Percentiles rank a stretch among this genome's conserved stretches.
These are phyloP conservation scores for Dromiciops gliroides DNA, from an alignment of 2,113 vertebrate genomes.

Conservation along the genomic window DNA sequence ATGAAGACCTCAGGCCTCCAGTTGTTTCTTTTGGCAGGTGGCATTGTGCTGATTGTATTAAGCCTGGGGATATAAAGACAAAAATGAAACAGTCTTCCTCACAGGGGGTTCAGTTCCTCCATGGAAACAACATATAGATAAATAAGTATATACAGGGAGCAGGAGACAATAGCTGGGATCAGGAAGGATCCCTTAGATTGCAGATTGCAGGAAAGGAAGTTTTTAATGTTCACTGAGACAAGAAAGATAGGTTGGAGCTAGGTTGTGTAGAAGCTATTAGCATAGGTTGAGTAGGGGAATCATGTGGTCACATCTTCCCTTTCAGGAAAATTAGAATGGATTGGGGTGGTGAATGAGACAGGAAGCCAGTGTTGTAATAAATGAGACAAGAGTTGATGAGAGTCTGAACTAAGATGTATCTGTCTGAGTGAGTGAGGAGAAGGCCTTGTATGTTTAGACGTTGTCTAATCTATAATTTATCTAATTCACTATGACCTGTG, in stretches of 20 bases:
- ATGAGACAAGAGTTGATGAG: not conserved
- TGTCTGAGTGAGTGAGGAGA: not conserved
- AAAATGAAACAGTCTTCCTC: not conserved
- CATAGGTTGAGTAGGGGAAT: not conserved
- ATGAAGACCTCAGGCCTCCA: not conserved
- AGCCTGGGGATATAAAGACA: not conserved
- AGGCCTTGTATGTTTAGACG: not conserved
- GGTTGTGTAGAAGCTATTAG: not conserved
- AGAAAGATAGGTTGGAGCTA: not conserved
- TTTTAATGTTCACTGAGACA: not conserved
- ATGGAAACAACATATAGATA: not conserved
- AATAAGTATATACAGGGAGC: not conserved
- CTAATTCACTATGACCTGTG: not conserved
- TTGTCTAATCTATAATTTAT: not conserved
- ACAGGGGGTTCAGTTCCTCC: not conserved
- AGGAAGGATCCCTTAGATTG: not conserved
- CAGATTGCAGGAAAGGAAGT: not conserved
- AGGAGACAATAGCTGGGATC: not conserved
- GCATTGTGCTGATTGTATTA: not conserved
- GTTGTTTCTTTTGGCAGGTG: not conserved
- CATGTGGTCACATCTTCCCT: not conserved
- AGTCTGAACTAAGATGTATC: not conserved
- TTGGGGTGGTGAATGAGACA: not conserved
- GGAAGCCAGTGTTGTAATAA: not conserved
- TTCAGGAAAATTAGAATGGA: not conserved